phyloP scores from a whole-genome alignment of 2,113 vertebrate genomes.

The Uria aalge region DNA sequence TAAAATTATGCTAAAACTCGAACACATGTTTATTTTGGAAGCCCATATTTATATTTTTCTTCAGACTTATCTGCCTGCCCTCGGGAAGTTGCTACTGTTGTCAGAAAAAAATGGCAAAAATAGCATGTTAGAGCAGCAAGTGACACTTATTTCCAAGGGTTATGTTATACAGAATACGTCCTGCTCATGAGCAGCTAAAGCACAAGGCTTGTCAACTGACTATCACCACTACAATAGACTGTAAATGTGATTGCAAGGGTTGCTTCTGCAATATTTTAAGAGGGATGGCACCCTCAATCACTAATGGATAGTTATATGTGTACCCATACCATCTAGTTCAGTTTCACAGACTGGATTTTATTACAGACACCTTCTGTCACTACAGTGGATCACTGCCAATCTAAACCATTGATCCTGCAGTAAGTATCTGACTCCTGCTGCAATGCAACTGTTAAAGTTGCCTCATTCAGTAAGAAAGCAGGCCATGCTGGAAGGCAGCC shows the following conservation, averaged over 20 bases:
- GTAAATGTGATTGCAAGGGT: background rate
- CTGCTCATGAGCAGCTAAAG: background rate
- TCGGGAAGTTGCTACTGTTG: background rate
- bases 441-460: background rate
- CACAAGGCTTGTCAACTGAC: background rate
- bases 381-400: background rate
- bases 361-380: background rate
- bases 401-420: background rate
- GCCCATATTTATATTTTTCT: background rate
- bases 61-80: background rate
- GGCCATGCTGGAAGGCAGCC: background rate
- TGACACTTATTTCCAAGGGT: background rate
- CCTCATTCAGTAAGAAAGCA: background rate
- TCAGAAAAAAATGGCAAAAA: background rate
- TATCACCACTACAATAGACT: background rate
- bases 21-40: background rate
- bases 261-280: background rate
- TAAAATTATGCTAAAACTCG: background rate
- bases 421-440: background rate
- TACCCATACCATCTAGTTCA: background rate
- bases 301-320: background rate
- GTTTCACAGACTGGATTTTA: background rate
- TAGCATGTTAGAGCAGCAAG: background rate
- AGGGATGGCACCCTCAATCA: background rate
- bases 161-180: background rate